These are phyloP conservation scores for Parnassius mnemosyne DNA, from an alignment of 2,888 invertebrate genomes.

Conservation along the genomic window DNA sequence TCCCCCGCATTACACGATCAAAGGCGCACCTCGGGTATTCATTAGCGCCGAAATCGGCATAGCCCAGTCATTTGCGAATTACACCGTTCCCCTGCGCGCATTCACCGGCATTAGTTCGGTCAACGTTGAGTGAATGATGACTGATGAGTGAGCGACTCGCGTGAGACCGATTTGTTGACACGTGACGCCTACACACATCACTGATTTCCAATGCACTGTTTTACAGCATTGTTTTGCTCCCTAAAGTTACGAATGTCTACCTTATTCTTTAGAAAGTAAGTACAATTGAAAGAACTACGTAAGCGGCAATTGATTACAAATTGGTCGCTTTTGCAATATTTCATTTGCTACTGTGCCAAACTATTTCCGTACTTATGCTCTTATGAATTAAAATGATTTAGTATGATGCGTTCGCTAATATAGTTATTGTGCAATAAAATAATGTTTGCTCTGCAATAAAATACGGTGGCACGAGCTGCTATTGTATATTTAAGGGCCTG, in stretches of 20 bases:
- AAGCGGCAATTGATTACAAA: conserved; percentile 8
- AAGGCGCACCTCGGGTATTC: conserved; percentile 22
- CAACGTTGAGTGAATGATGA: conserved; percentile 33
- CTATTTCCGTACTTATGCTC: conserved; percentile 22
- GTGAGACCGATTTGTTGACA: conserved; percentile 43
- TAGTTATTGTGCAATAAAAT: conserved; percentile 29
- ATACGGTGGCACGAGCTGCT: conserved; percentile 19
- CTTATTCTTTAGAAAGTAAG: neutral
- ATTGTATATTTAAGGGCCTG: conserved; percentile 29
- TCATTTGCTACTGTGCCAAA: neutral
- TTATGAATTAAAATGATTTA: neutral
- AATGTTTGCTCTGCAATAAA: conserved; percentile 32
- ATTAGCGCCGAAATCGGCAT: conserved; percentile 23
- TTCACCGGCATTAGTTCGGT: conserved; percentile 33
- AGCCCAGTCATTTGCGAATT: conserved; percentile 37
- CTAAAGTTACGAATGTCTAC: conserved; percentile 6
- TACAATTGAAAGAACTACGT: neutral
- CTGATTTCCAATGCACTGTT: conserved; percentile 28
- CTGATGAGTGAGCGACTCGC: conserved; percentile 36
- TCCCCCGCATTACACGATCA: conserved; percentile 14
- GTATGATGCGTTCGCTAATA: neutral
- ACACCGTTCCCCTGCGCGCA: conserved; percentile 34
- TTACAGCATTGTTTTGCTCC: neutral
- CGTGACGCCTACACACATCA: conserved; percentile 39
- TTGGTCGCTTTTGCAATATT: conserved; percentile 3